phyloP scores from a whole-genome alignment of 2,888 invertebrate species.

The Orthosia gracilis region DNA sequence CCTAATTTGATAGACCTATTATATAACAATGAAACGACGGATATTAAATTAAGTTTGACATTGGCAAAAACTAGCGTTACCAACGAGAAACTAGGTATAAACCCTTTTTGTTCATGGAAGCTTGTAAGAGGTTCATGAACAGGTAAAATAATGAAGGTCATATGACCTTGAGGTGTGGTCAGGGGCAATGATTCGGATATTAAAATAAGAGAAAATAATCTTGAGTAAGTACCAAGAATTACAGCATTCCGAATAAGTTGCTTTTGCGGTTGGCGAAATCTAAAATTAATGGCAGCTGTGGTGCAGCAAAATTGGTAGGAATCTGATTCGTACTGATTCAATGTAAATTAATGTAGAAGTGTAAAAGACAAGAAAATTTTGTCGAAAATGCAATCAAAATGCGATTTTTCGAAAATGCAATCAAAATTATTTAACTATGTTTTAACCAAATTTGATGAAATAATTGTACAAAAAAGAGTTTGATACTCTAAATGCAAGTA shows the following conservation, averaged over 20 bases:
- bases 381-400: neutral
- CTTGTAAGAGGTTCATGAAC: slow-evolving; percentile 17
- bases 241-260: neutral
- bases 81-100: slow-evolving; percentile 5
- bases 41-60: neutral
- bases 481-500: neutral
- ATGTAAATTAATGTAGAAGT: neutral
- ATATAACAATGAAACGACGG: slow-evolving; percentile 1
- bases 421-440: neutral
- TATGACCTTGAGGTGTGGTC: slow-evolving; percentile 44
- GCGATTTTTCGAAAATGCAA: neutral
- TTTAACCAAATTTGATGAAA: neutral
- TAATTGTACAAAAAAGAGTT: neutral
- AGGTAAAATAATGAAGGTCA: slow-evolving; percentile 44
- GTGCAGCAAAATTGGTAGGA: neutral
- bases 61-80: slow-evolving; percentile 2
- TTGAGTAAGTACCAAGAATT: slow-evolving; percentile 21
- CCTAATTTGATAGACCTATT: slow-evolving; percentile 25
- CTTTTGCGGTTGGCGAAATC: slow-evolving; percentile 18
- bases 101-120: slow-evolving; percentile 4
- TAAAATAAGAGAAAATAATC: slow-evolving; percentile 40
- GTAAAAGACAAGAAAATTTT: neutral
- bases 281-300: neutral
- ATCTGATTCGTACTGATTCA: neutral
- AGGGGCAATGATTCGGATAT: slow-evolving; percentile 36